Conservation (phyloP, 2,113 vertebrate species). For the Butorides virescens region DNA sequence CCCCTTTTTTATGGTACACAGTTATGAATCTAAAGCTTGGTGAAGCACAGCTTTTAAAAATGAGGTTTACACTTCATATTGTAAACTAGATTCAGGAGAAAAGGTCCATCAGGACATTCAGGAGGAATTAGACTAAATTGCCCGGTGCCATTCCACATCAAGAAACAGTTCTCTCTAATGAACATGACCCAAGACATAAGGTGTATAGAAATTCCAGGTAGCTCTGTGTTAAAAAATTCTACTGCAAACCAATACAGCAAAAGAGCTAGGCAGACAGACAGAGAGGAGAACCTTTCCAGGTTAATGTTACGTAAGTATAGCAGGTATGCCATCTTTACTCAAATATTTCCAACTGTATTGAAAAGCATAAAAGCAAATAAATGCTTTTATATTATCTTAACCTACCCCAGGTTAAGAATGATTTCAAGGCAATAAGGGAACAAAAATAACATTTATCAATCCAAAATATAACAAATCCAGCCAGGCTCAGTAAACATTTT, state of each 20-base stretch:
- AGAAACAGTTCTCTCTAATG: neutral
- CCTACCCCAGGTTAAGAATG: neutral
- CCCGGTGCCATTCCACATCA: neutral
- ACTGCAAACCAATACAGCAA: neutral
- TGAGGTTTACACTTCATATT: neutral
- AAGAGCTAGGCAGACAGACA: neutral
- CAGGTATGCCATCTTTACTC: neutral
- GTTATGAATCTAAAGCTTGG: neutral
- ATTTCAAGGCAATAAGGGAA: neutral
- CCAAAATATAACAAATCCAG: neutral
- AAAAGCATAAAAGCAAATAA: neutral
- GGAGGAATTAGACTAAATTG: neutral
- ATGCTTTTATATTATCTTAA: neutral
- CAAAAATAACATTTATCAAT: neutral
- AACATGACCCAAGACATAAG: neutral
- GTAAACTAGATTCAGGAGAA: neutral
- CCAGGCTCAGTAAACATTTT: neutral
- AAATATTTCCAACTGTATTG: neutral
- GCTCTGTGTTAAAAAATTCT: neutral
- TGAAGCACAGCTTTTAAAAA: neutral
- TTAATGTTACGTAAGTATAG: neutral
- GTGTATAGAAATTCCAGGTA: neutral
- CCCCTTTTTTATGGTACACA: too few species aligned
- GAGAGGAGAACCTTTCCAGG: neutral
- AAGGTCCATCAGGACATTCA: neutral